Evolutionary conservation across 2,888 invertebrate genomes (phyloP).

Genomic region (Phyto melanocephala): DNA sequence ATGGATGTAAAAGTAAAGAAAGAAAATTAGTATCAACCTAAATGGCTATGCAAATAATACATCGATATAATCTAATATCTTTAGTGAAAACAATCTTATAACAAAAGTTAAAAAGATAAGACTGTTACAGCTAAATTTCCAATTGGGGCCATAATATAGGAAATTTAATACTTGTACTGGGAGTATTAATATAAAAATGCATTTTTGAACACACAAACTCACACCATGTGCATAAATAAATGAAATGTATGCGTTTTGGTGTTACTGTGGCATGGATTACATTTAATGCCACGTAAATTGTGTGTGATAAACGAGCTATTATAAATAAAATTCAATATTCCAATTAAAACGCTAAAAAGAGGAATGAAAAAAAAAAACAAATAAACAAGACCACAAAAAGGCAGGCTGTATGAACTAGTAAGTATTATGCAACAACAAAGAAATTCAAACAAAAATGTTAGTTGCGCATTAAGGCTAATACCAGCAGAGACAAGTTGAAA

Average conservation of each 20-base stretch:
- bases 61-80: no score
- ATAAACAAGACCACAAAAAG: constrained; percentile 35
- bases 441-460: not conserved
- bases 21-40: no score
- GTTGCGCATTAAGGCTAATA: not conserved
- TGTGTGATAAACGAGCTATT: constrained; percentile 57
- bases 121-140: no score
- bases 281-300: constrained; percentile 53
- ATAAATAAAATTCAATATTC: constrained; percentile 61
- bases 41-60: no score
- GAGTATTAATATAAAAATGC: constrained; percentile 27
- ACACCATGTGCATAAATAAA: not conserved
- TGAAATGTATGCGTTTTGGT: not conserved
- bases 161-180: constrained; percentile 15
- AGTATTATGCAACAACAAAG: not conserved
- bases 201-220: no score
- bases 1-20: no score
- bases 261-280: constrained; percentile 16
- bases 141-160: constrained; percentile 30
- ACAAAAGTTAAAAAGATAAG: no score
- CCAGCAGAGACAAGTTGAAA: not conserved
- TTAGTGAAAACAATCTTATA: no score
- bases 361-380: constrained; percentile 5
- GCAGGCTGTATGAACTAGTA: not conserved
- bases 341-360: constrained; percentile 52